phyloP scores from a whole-genome alignment of 2,797 vertebrate species.

The Takifugu rubripes region DNA sequence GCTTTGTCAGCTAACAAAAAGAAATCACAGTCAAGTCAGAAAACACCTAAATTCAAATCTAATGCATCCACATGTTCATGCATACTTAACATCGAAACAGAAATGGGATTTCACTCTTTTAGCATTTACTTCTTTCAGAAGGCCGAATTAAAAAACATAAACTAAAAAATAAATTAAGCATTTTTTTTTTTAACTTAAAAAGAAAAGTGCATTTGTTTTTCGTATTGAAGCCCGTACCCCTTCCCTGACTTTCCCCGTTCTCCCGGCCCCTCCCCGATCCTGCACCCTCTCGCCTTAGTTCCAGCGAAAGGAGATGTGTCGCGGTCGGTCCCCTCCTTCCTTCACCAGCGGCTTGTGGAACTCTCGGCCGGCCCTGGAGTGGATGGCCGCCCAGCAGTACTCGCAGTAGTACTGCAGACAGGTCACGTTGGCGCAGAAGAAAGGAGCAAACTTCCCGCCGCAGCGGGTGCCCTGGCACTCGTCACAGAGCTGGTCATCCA shows the following conservation, averaged over 20 bases:
- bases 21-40: constrained; percentile 75
- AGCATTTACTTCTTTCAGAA: constrained; percentile 72
- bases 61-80: constrained; percentile 83
- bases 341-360: constrained; percentile 99
- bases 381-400: constrained; percentile 99
- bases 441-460: constrained; percentile 97
- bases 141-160: constrained; percentile 62
- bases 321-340: constrained; percentile 98
- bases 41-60: constrained; percentile 77
- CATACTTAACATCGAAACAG: constrained; percentile 77
- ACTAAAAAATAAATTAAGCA: constrained; percentile 71
- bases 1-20: constrained; percentile 77
- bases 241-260: constrained; percentile 50
- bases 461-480: constrained; percentile 99
- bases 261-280: constrained; percentile 48
- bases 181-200: constrained; percentile 76
- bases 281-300: constrained; percentile 82
- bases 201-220: constrained; percentile 98
- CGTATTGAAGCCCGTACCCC: constrained; percentile 71
- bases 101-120: constrained; percentile 76
- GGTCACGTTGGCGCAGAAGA: constrained; percentile 99
- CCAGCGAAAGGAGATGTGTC: constrained; percentile 99
- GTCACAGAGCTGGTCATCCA: constrained; percentile 99
- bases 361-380: constrained; percentile 95
- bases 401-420: constrained; percentile 99